Conservation (phyloP, 2,113 vertebrate species). For the Cyanistes caeruleus region DNA sequence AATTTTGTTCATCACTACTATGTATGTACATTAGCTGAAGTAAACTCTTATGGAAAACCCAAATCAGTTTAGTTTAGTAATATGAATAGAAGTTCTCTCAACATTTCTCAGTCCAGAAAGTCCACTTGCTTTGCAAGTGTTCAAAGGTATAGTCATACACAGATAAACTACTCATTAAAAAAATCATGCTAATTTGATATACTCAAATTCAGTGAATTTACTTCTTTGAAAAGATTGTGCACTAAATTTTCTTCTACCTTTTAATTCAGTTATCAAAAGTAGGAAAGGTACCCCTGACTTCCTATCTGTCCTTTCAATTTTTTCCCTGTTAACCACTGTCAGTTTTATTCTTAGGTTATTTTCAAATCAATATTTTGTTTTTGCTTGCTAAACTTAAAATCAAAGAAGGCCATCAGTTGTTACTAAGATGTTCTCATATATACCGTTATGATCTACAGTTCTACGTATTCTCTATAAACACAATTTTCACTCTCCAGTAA, state of each 20-base stretch:
- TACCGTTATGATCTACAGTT: background rate
- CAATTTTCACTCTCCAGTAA: background rate
- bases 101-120: background rate
- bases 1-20: background rate
- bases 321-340: background rate
- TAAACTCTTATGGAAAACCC: background rate
- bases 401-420: background rate
- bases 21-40: background rate
- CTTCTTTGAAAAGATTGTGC: background rate
- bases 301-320: background rate
- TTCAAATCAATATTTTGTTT: background rate
- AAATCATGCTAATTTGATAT: background rate
- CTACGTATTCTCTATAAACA: background rate
- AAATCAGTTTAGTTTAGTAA: background rate
- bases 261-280: background rate
- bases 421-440: background rate
- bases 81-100: background rate
- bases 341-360: background rate
- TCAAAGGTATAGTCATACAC: background rate
- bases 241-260: background rate
- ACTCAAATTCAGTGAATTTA: background rate
- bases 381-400: background rate
- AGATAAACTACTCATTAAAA: background rate
- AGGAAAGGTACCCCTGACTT: background rate
- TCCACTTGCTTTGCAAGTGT: background rate